phyloP scores from a whole-genome alignment of 2,113 vertebrate genomes.

The Notothenia rossii region DNA sequence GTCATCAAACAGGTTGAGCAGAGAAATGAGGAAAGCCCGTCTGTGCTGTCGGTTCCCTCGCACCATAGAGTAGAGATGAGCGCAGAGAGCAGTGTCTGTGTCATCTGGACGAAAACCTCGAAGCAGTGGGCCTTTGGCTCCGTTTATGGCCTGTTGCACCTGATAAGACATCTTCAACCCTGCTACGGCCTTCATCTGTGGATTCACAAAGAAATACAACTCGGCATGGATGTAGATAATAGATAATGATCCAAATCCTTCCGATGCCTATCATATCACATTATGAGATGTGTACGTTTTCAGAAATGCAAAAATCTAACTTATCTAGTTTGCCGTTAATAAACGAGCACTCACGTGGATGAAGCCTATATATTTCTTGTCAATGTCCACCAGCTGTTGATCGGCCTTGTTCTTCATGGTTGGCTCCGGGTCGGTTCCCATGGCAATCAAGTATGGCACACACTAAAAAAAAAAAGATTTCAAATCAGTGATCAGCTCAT shows the following conservation, averaged over 20 bases:
- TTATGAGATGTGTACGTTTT: no score
- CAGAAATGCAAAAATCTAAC: no score
- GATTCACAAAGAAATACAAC: slow-evolving; percentile 15
- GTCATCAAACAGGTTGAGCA: slow-evolving; percentile 98
- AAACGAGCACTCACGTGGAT: slow-evolving; percentile 91
- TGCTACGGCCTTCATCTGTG: slow-evolving; percentile 99
- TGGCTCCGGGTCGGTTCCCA: slow-evolving; percentile 98
- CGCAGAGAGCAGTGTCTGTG: slow-evolving; percentile 89
- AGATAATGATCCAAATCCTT: background rate
- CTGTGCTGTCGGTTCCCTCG: slow-evolving; percentile 96
- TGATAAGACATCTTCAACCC: slow-evolving; percentile 99
- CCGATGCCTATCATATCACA: background rate
- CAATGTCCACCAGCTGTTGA: slow-evolving; percentile 97
- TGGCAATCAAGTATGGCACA: slow-evolving; percentile 97
- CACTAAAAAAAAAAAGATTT: slow-evolving; percentile 83
- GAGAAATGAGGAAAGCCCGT: slow-evolving; percentile 95
- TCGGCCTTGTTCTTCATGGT: slow-evolving; percentile 98
- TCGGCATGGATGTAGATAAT: background rate
- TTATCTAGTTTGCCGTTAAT: background rate
- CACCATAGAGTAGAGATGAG: slow-evolving; percentile 96
- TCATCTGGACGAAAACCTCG: slow-evolving; percentile 95
- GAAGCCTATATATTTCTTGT: slow-evolving; percentile 98
- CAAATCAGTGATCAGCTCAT: background rate
- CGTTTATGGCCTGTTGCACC: slow-evolving; percentile 94
- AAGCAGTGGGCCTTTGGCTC: slow-evolving; percentile 83